Evolutionary conservation across 1,140 invertebrate species (phyloP), one percentile per base, ranked within the genome.

Genomic region (Ylistrum balloti): DNA sequence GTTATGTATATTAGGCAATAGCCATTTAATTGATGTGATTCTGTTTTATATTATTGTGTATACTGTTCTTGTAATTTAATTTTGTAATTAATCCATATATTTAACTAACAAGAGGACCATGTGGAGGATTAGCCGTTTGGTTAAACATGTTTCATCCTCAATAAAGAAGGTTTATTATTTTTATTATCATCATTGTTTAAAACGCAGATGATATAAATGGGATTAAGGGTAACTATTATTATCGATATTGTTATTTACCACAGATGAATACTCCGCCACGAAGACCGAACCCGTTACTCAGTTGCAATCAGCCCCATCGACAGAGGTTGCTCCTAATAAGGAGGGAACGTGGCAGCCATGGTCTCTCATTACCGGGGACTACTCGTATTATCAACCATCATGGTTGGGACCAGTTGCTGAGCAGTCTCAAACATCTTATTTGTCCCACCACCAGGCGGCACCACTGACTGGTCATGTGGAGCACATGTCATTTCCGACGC

Each of bases 401-500:
- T 74, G 56, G 56, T 28, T 74, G n/a, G 56, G 56, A 28, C 56
- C 56, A 1, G 56, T 74, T 5, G 56, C 56, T 2, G 56, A 74
- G 13, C 56, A 74, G n/a, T 74, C 56, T 17, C 56, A 74, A n/a
- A 74, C 22, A 28, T n/a, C n/a, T 28, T 74, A 74, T n/a, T n/a
- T 74, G 9, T 74, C 56, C 13, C 56, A 74, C n/a, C 56, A n/a
- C 56, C 56, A 74, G 56, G 56, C 22, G 56, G 56, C 56, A 17
- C 56, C 56, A 28, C 56, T 74, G 56, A 74, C 22, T 28, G 56
- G 56, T 74, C 56, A 28, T n/a, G 56, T 74, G 56, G 56, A 74
- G 28, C 56, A 74, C 22, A 74, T 74, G 56, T 74, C 56, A 74
- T 74, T 74, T 74, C 56, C 22, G 56, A 28, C 56, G n/a, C 56